Evolutionary conservation across 1,140 invertebrate genomes (phyloP), one percentile per base, ranked within the genome.

Genomic region (Aradophagus sp.): DNA sequence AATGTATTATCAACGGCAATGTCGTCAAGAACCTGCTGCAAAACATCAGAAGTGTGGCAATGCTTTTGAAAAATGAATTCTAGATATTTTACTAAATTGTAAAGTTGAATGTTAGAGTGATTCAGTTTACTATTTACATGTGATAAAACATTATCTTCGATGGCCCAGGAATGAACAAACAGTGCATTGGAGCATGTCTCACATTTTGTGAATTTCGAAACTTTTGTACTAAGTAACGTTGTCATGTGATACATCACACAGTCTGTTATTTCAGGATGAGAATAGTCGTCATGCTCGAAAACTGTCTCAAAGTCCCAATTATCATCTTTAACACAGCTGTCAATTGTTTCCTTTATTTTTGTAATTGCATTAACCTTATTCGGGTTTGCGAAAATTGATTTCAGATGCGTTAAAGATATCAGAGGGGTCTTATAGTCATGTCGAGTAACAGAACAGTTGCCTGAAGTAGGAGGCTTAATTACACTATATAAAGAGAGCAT

Each of bases 31-130:
- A 61, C 11, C 8, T 12, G 42, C 12, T 23, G 12, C 4, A 66
- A 11, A 2, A 56, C 13, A 19, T 55, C 29, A 19, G 8, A 0
- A 0, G 15, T 11, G 3, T 41, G 11, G 10, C 10, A 41, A 32
- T 66, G 32, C 35, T 56, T 66, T 14, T 66, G 44, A 34, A 61
- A 61, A 50, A 61, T 13, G 17, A 13, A 19, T 19, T 61, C 56
- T 3, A 61, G 27, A 32, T 41, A 50, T 41, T 34, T 16, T 14
- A 61, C 32, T 1, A 61, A 34, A 16, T 50, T 17, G 35, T 34
- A 50, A 32, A 61, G 50, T 8, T 56, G n/a, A 19, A 6, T 2
- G 6, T 56, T 16, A 31, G 39, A 36, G 17, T 14, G 11, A 32
- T 41, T 32, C 14, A 44, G 35, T 35, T 15, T 1, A 2, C 38